Evolutionary conservation across 1,140 invertebrate species (phyloP).

Genomic region (Drosophila elegans): DNA sequence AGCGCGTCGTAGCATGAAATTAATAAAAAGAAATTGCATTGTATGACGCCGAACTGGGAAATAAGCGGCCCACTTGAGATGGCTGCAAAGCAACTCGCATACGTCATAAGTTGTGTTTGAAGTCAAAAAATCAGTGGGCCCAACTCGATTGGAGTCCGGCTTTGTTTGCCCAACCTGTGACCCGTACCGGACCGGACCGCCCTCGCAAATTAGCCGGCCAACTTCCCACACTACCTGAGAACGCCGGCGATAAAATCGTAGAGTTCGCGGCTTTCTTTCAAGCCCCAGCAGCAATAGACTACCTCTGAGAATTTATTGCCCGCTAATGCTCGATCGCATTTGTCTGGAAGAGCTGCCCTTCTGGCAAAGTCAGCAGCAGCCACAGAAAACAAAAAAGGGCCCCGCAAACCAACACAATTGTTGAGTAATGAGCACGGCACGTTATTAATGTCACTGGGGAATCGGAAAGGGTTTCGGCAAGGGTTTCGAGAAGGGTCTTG

Average conservation of each 20-base stretch:
- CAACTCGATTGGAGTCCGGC: conserved; percentile 8
- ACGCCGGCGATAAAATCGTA: conserved; percentile 2
- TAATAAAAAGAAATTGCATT: conserved; percentile 73
- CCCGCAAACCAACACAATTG: conserved; percentile 62
- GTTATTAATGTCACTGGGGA: conserved; percentile 79
- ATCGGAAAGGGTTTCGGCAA: neutral
- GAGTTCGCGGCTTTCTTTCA: conserved; percentile 56
- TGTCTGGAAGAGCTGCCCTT: conserved; percentile 51
- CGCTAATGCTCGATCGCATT: conserved; percentile 76
- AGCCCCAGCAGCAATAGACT: conserved; percentile 57
- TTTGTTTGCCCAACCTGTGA: conserved; percentile 29
- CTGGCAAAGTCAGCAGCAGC: conserved; percentile 13
- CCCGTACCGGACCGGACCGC: conserved; percentile 1
- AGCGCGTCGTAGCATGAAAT: conserved; percentile 75
- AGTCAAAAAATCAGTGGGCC: conserved; percentile 11
- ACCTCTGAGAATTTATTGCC: conserved; percentile 77
- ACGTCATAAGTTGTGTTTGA: conserved; percentile 13
- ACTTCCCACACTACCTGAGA: conserved; percentile 18
- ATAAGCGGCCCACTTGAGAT: conserved; percentile 41
- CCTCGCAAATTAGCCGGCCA: conserved; percentile 33
- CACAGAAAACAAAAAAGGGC: conserved; percentile 3
- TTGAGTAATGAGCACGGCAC: conserved; percentile 80
- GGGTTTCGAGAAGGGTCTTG: neutral
- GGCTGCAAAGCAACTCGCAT: conserved; percentile 15
- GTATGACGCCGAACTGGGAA: conserved; percentile 56